Evolutionary conservation across 2,113 vertebrate genomes (phyloP), one percentile per base, ranked within the genome.

Genomic region (Telmatochromis brichardi): DNA sequence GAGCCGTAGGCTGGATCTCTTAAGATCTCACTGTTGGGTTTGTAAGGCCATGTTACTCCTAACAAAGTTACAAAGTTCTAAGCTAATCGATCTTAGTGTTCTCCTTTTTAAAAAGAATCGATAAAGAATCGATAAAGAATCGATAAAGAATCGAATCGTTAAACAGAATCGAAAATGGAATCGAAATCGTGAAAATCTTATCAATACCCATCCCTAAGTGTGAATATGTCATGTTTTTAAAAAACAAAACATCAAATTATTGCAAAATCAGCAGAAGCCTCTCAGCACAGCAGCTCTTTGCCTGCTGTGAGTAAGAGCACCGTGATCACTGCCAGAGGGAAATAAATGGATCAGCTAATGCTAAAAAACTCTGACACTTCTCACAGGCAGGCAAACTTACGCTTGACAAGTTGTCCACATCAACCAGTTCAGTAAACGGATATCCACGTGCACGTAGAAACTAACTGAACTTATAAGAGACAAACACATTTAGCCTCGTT

Each of bases 261-360:
- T 21, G 13, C 13, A 12, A 0, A 33, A 83, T 13, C 2, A 83
- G n/a, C 45, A 11, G 11, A 71, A 81, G 7, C 19, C 21, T 33
- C 4, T 37, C 26, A 37, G 3, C 45, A 0, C 53, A 14, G 21
- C 13, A 35, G 23, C 42, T 50, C 14, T 5, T 19, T 50, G 9
- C 71, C 23, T 50, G 71, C 42, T 28, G 71, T 2, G 71, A 76
- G 42, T 5, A 31, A 13, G 26, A 1, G 17, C 73, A 78, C 10
- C 0, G 10, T 13, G 45, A n/a, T 12, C 10, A 11, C 71, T 78
- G 71, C 23, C 9, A 63, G 28, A 5, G 2, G 13, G 15, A 17
- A 68, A 31, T 19, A 47, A 28, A n/a, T 42, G 42, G 40, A 14
- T 50, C n/a, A 17, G 26, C 14, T 17, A 50, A 13, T 0, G 31